phyloP scores from a whole-genome alignment of 1,140 invertebrate genomes.

The Drosophila busckii region DNA sequence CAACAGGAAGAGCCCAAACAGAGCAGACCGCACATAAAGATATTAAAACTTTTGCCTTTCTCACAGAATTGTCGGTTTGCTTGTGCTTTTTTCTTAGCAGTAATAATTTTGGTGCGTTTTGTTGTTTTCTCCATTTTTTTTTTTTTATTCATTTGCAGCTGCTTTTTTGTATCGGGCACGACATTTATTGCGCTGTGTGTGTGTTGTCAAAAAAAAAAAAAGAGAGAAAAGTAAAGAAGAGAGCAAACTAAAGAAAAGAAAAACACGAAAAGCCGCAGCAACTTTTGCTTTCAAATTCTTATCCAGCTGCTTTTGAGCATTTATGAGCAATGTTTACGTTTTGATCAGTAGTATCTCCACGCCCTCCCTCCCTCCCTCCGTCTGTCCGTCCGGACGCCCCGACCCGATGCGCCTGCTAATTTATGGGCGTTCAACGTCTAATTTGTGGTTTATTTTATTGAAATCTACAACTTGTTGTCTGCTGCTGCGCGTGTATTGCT shows the following conservation, averaged over 20 bases:
- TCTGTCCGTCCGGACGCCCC: neutral
- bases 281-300: conserved; percentile 46
- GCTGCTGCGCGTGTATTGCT: too few relatives aligned
- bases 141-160: conserved; percentile 55
- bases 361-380: neutral
- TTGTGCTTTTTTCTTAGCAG: conserved; percentile 14
- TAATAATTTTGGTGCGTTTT: conserved; percentile 25
- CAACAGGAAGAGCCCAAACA: neutral
- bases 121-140: conserved; percentile 36
- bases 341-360: conserved; percentile 46
- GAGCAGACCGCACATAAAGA: conserved; percentile 62
- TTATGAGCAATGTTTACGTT: conserved; percentile 60
- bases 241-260: too few relatives aligned
- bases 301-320: conserved; percentile 39
- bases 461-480: conserved; percentile 41
- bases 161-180: conserved; percentile 42
- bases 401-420: conserved; percentile 24
- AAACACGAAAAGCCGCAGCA: conserved; percentile 33
- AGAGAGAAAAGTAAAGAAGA: too few relatives aligned
- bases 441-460: conserved; percentile 43
- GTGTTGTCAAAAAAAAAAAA: conserved; percentile 47
- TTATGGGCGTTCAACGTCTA: conserved; percentile 42
- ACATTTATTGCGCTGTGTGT: conserved; percentile 71
- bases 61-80: conserved; percentile 14
- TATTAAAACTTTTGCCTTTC: conserved; percentile 64